Evolutionary conservation across 2,888 invertebrate species (phyloP), one percentile per base, ranked within the genome.

Genomic region (Agrenia bidenticulata): DNA sequence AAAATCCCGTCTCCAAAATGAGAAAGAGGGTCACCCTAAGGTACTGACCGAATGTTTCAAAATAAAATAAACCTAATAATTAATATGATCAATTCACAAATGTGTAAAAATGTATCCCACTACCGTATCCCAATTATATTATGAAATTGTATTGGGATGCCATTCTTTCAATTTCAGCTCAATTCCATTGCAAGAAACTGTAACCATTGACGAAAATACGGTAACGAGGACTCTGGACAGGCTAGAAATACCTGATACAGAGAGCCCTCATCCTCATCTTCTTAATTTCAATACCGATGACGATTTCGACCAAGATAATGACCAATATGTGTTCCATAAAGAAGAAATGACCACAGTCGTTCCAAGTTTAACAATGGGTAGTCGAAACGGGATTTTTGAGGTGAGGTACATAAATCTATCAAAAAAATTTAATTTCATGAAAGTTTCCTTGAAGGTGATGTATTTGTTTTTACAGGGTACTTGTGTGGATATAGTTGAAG

Each of bases 21-120:
- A 88, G 89, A 79, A 92, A 92, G 82, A 86, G 89, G 81, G 91
- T 92, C 65, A 91, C 92, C 57, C 85, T 92, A 78, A 88, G 92
- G 89, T 89, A 80, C n/a, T n/a, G n/a, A n/a, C n/a, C n/a, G n/a
- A n/a, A n/a, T n/a, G n/a, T n/a, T n/a, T n/a, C n/a, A n/a, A n/a
- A n/a, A n/a, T n/a, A n/a, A n/a, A n/a, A n/a, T n/a, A n/a, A n/a
- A n/a, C n/a, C n/a, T n/a, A n/a, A n/a, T n/a, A n/a, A n/a, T n/a
- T n/a, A n/a, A n/a, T n/a, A n/a, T n/a, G n/a, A n/a, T n/a, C n/a
- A n/a, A n/a, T n/a, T n/a, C n/a, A n/a, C n/a, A n/a, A n/a, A n/a
- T n/a, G n/a, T n/a, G n/a, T n/a, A n/a, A n/a, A n/a, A n/a, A n/a
- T 39, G 7, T 39, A 15, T 39, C 7, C 7, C 15, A 39, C 39